Conservation (phyloP, 2,113 vertebrate genomes). For the Tretioscincus oriximinensis region DNA sequence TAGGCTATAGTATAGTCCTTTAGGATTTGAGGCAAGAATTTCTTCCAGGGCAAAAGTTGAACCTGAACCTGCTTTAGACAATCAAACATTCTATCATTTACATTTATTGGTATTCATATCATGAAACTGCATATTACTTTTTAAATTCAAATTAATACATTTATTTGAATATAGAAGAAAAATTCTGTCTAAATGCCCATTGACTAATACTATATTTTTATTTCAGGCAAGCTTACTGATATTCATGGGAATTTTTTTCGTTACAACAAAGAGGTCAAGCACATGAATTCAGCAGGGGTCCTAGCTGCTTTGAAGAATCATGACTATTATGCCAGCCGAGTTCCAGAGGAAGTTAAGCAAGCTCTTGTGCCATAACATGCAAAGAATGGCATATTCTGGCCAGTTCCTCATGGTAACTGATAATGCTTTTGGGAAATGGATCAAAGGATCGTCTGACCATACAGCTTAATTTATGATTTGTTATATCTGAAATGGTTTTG, state of each 20-base stretch:
- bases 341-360: slow-evolving; percentile 83
- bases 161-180: slow-evolving; percentile 6
- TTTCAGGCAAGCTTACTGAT: slow-evolving; percentile 89
- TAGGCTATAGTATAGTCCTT: too few species aligned
- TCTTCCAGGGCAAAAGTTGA: too few species aligned
- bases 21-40: too few species aligned
- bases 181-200: slow-evolving; percentile 18
- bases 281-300: slow-evolving; percentile 94
- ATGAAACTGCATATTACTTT: neutral
- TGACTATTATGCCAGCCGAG: slow-evolving; percentile 86
- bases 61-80: too few species aligned
- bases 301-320: slow-evolving; percentile 88
- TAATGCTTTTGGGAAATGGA: slow-evolving; percentile 30
- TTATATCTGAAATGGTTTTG: too few species aligned
- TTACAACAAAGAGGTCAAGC: slow-evolving; percentile 90
- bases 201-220: neutral
- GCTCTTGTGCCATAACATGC: slow-evolving; percentile 77
- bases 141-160: slow-evolving; percentile 8
- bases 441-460: slow-evolving; percentile 31
- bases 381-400: neutral
- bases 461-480: slow-evolving; percentile 1
- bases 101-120: neutral
- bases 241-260: slow-evolving; percentile 85
- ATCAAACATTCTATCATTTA: neutral
- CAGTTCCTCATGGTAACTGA: slow-evolving; percentile 16